Evolutionary conservation across 1,140 invertebrate species (phyloP), one percentile per base, ranked within the genome.

Genomic region (Delia radicum): DNA sequence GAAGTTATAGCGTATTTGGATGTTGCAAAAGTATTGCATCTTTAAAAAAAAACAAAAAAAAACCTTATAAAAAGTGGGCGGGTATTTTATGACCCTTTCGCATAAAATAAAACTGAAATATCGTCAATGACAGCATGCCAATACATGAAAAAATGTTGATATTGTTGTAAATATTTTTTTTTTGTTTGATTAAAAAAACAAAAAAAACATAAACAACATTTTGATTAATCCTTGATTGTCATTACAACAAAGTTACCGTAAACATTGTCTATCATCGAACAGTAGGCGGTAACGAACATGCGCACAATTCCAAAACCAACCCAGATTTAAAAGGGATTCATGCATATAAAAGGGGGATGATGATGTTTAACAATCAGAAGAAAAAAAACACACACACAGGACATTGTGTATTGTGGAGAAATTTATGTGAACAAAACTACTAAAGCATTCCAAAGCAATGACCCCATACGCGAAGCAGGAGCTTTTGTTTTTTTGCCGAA

Each of bases 371-470:
- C 29, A 69, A 69, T 69, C 29, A n/a, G 21, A 55, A 21, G 18
- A 15, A 55, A 55, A 2, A 55, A 55, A 55, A 55, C 15, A 55
- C 48, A 6, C 15, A 33, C 48, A 15, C 48, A 6, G 28, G 65
- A 29, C 31, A 21, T 69, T 69, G 29, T 69, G n/a, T 33, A 18
- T 21, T 33, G 65, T 69, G 65, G 65, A 69, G 65, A 69, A 18
- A 69, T 69, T 21, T 55, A 55, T 55, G 18, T 0, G 18, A 21
- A 55, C 48, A 55, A 13, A 55, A 26, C 65, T 33, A 37, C 21
- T 26, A 33, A 69, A 33, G 65, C 65, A 69, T 69, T 69, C 65
- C 65, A 69, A 69, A 26, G 65, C 65, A 69, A 2, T 27, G 62
- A 13, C 3, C 26, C 7, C 63, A 18, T 31, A 37, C n/a, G 29